Base-by-base conservation (phyloP, 2,797 vertebrate genomes). In the Manis crassicaudata region DNA sequence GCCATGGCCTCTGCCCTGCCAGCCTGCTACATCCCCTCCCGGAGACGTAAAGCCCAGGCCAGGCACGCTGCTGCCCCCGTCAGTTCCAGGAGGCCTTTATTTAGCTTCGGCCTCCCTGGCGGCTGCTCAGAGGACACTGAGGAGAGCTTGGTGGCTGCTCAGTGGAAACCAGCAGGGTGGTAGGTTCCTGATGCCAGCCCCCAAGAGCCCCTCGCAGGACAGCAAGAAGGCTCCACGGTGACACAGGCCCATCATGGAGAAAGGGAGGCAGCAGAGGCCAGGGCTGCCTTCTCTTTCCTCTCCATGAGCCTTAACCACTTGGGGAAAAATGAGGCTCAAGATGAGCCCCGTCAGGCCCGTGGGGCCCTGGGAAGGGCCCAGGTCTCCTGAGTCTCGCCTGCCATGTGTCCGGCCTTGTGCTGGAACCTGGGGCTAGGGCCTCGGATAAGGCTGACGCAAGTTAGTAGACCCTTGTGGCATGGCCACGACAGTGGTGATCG, bases 81-180 rank as follows among this genome's bases (percentile, higher is more conserved):
- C 20, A 16, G 32, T 14, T 56, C 23, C 25, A 7, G 21, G 52
- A 77, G 46, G 40, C 60, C 79, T 82, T 94, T 96, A 92, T 95
- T 96, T 96, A 96, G 92, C 88, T 81, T 67, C 2, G 1, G 43
- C 60, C 13, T 96, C 58, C 84, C 90, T 97, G 93, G 90, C 50
- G 0, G 92, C 54, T 50, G 4, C 67, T 84, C 92, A 95, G 72
- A 95, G 90, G 94, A 86, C 76, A 18, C 25, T 5, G 35, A 35
- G 85, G 52, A 88, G 70, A 94, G 29, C 14, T 60, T 10, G 8
- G 52, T 75, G 63, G 76, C 72, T 0, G 0, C 56, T 54, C 32
- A 92, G 65, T 70, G 52, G 56, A 84, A 65, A 67, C 52, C 50
- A 77, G 32, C 67, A 29, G 43, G 46, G 14, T 89, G 46, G 52